These are phyloP conservation scores for Ia io DNA, from an alignment of 2,113 vertebrate genomes.

Conservation along the genomic window DNA sequence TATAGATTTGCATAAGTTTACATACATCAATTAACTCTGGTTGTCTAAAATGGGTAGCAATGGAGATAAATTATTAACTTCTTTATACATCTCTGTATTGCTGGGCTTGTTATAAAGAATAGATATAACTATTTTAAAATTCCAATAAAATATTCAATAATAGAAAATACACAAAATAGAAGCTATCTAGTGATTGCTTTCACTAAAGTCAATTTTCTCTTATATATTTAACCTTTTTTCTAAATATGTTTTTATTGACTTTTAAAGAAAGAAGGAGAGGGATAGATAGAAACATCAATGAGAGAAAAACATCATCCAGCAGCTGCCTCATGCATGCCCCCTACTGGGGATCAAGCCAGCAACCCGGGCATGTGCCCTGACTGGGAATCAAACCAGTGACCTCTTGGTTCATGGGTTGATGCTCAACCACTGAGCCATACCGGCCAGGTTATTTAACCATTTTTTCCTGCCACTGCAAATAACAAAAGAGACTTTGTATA, in stretches of 20 bases:
- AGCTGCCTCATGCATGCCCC: too few species aligned
- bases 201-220: constrained; percentile 2
- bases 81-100: neutral
- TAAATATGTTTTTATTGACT: too few species aligned
- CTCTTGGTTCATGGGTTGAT: too few species aligned
- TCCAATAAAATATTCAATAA: constrained; percentile 15
- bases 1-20: neutral
- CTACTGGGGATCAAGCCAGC: too few species aligned
- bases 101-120: neutral
- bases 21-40: neutral
- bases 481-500: neutral
- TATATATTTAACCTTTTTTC: constrained; percentile 15
- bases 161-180: neutral
- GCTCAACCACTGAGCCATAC: too few species aligned
- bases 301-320: too few species aligned
- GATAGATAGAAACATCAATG: too few species aligned
- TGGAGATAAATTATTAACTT: neutral
- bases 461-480: neutral
- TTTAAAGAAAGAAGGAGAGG: too few species aligned
- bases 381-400: too few species aligned
- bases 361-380: too few species aligned
- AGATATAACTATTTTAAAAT: neutral
- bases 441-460: neutral
- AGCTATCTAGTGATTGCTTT: neutral
- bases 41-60: neutral